Base-by-base conservation (phyloP, 2,113 vertebrate species). In the Cygnus atratus region DNA sequence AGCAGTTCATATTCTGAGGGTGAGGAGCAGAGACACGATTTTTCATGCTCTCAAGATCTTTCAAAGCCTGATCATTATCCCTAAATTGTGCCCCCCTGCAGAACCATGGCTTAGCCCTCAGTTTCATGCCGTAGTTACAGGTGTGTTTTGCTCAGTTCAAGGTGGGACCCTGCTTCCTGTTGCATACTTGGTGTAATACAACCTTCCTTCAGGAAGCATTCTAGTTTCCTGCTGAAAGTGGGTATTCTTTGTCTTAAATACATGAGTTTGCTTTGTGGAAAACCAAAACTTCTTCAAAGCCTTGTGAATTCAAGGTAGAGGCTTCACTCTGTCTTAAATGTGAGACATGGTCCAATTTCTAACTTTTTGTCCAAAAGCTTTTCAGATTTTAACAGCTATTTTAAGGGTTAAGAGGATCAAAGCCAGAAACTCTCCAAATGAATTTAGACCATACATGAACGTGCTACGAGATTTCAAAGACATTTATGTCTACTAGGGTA, bases 41-140 rank as follows among this genome's bases (percentile, higher is more conserved):
- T 67, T n/a, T 24, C 19, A 25, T 33, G 21, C 21, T 68, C 14
- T n/a, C 29, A 33, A 22, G 41, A 24, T 67, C 29, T n/a, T 67
- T 67, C 10, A 46, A 67, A 46, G 31, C 31, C 43, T 68, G 66
- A 15, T 68, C 21, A 31, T n/a, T 68, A 68, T 58, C 2, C 6
- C 17, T 78, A 84, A 78, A 29, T 33, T 48, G 8, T 41, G 71
- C 15, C 6, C 28, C 9, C 14, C 9, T 63, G 70, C 65, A 55
- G 70, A 67, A 46, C 31, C 26, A 57, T 61, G 26, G 44, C 63
- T 85, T 92, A 50, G 54, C 43, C 39, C n/a, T 84, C 0, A 1
- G 35, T 61, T 22, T 76, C 11, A 0, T 26, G 48, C 59, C 1
- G 0, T 5, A 58, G 43, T 80, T 50, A 22, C n/a, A n/a, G 3